Base-by-base conservation (phyloP, 2,888 invertebrate species). In the Megalurothrips usitatus region DNA sequence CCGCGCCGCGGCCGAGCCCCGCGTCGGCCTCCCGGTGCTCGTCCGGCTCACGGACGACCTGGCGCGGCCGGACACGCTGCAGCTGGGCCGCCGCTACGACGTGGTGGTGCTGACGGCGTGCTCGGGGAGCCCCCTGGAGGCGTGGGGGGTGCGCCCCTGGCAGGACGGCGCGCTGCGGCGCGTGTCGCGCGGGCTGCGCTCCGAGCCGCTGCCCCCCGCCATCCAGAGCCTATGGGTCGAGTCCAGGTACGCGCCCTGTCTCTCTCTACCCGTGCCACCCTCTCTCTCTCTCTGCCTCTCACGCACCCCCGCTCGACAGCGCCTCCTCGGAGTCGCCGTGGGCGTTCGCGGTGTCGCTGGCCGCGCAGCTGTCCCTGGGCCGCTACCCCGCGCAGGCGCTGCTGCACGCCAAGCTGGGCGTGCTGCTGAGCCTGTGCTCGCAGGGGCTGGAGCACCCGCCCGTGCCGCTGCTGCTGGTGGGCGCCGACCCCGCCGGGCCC, bases 351-450 rank as follows among this genome's bases (percentile, higher is more conserved):
- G 82, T 82, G 43, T 85, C 87, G 0, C 82, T 89, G 63, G 87
- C 87, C 26, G 86, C 87, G 0, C 87, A 88, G 82, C 84, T 89
- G 49, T 86, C 86, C 68, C 85, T 86, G 23, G 68, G 23, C 68
- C 68, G 68, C 68, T 86, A 87, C 63, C 89, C 89, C 6, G 86
- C 87, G 85, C 86, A 87, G 79, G 87, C 87, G 58, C 88, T 86
- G 84, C 86, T 88, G 0, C 86, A 87, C 82, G 84, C 89, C 0
- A 89, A 89, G 84, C 86, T 88, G 83, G 86, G 86, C 11, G 83
- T 89, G 17, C 84, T 89, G 26, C 84, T 87, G 8, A 89, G 89
- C 82, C 84, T 89, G 34, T 87, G 86, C 17, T 88, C 88, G 68
- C 87, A 86, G 68, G 68, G 68, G 83, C 19, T 79, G 58, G 52